These are phyloP conservation scores for Carlito syrichta DNA, from an alignment of 2,113 vertebrate species.

Conservation along the genomic window DNA sequence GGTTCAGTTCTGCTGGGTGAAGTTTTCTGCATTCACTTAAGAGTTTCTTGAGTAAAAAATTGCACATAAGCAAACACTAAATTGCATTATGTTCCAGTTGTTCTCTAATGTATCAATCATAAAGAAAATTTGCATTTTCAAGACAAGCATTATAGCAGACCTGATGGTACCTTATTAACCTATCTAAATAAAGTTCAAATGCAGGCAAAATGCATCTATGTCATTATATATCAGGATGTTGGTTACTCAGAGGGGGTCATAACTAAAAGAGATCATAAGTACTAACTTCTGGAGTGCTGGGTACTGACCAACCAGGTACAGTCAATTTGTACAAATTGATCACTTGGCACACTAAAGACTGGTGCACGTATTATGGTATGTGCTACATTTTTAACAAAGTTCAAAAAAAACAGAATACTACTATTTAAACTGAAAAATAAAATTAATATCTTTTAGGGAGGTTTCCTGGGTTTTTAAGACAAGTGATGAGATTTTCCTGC, in stretches of 20 bases:
- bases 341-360: neutral
- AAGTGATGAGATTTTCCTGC: neutral
- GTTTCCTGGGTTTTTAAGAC: neutral
- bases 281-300: neutral
- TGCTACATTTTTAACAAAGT: neutral
- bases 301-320: neutral
- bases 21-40: neutral
- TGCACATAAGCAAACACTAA: neutral
- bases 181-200: neutral
- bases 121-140: conserved; percentile 3
- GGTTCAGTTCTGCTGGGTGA: neutral
- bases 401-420: neutral
- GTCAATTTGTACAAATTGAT: neutral
- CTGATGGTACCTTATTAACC: neutral
- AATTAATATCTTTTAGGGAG: neutral
- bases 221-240: neutral
- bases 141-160: neutral
- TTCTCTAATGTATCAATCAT: neutral
- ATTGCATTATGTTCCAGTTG: neutral
- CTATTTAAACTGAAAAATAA: neutral
- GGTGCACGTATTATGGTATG: neutral
- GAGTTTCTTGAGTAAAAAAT: neutral
- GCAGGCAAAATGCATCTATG: neutral
- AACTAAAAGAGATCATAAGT: neutral
- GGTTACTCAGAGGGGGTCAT: neutral